These are phyloP conservation scores for Luperina testacea DNA, from an alignment of 2,888 invertebrate species.

Conservation along the genomic window DNA sequence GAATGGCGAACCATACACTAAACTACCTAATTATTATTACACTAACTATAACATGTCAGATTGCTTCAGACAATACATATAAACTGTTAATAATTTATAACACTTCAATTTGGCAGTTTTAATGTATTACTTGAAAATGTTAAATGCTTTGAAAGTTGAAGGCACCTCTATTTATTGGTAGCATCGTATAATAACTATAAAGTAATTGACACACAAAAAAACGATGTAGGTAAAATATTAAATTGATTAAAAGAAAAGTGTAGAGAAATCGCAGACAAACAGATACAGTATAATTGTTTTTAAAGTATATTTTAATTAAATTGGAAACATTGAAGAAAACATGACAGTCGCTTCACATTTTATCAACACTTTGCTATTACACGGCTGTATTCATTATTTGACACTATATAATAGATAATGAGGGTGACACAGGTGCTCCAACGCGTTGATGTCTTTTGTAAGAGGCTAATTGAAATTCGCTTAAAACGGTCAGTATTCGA, in stretches of 20 bases:
- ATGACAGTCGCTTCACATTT: not conserved
- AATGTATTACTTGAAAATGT: slow-evolving; percentile 28
- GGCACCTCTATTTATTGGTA: slow-evolving; percentile 14
- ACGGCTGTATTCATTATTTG: slow-evolving; percentile 1
- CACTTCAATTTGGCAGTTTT: slow-evolving; percentile 1
- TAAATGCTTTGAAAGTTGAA: slow-evolving; percentile 30
- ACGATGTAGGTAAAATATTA: not conserved
- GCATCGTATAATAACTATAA: slow-evolving; percentile 4
- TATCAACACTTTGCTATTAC: slow-evolving; percentile 6
- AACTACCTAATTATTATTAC: slow-evolving; percentile 66
- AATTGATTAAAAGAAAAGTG: slow-evolving; percentile 3
- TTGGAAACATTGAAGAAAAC: not conserved
- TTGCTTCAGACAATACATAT: slow-evolving; percentile 55
- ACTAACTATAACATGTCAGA: slow-evolving; percentile 61
- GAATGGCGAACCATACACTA: slow-evolving; percentile 66
- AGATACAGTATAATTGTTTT: not conserved
- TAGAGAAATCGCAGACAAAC: not conserved
- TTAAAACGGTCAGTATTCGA: slow-evolving; percentile 39
- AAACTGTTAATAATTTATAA: slow-evolving; percentile 38
- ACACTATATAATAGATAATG: slow-evolving; percentile 28
- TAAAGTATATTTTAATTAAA: not conserved
- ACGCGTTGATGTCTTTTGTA: slow-evolving; percentile 80
- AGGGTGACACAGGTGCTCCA: slow-evolving; percentile 28
- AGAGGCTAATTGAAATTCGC: slow-evolving; percentile 47
- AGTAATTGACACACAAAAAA: slow-evolving; percentile 20